Base-by-base conservation (phyloP, 2,113 vertebrate species). In the Hippoglossus stenolepis region DNA sequence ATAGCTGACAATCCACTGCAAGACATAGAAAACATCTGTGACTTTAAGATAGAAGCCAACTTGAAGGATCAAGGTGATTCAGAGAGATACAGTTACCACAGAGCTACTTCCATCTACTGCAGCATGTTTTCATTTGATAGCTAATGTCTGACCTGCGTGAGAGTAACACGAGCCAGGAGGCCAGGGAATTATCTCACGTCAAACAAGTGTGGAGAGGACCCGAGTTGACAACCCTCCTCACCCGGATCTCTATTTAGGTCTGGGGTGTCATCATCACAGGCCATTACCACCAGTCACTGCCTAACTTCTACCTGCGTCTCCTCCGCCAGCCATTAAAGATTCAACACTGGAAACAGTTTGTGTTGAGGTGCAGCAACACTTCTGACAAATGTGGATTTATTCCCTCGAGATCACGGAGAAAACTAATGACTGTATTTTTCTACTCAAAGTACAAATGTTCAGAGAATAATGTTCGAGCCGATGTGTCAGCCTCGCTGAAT, bases 171-270 rank as follows among this genome's bases (percentile, higher is more conserved):
- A 82, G 21, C 57, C 79, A 61, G 12, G 54, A 74, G 80, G 21
- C 56, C 79, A 61, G 15, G 54, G 72, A 77, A 73, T 69, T 9
- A 75, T 65, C 71, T 72, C n/a, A 51, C 28, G 60, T 73, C 74
- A 18, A 77, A 68, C 77, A 65, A 59, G 78, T 23, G 60, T 35
- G 9, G 75, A 61, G 80, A 78, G 15, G 70, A 70, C 10, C 35
- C 12, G 17, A 71, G 38, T 15, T 31, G 21, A 57, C 65, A 45
- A 65, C 57, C 28, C 47, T 65, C 65, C 28, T 66, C 20, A n/a
- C 23, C 38, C 31, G 69, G 43, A 59, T 31, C 7, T 31, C 31
- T 31, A 31, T 31, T 31, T 6, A 31, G 28, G 31, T 31, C 31
- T 7, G 1, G 6, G 31, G 31, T 56, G 17, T 47, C 69, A 47